These are phyloP conservation scores for Chloroclysta siterata DNA, from an alignment of 2,888 invertebrate genomes.

Conservation along the genomic window DNA sequence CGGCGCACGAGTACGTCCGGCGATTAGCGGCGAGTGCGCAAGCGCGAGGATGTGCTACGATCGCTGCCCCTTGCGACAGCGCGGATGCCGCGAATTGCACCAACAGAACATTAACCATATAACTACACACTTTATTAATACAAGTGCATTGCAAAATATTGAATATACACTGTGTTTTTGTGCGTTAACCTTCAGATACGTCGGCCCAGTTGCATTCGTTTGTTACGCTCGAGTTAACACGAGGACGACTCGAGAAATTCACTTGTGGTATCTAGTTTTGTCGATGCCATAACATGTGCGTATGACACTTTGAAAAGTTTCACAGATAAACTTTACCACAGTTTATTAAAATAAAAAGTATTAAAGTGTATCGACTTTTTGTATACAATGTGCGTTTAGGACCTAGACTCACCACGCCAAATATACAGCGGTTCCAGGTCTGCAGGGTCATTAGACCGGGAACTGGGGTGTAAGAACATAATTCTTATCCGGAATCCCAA, in stretches of 20 bases:
- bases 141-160: conserved; percentile 80
- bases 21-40: conserved; percentile 76
- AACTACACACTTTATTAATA: conserved; percentile 76
- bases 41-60: conserved; percentile 74
- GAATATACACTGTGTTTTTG: conserved; percentile 74
- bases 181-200: conserved; percentile 77
- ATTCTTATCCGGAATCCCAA: conserved; percentile 77
- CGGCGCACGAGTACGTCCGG: conserved; percentile 69
- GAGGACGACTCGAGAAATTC: conserved; percentile 69
- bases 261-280: conserved; percentile 32
- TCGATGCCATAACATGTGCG: not conserved
- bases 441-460: conserved; percentile 73
- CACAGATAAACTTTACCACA: not conserved
- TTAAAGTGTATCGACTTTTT: not conserved
- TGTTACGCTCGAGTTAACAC: conserved; percentile 75
- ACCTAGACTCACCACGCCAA: conserved; percentile 77
- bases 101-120: conserved; percentile 65
- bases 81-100: conserved; percentile 81
- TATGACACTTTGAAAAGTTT: not conserved
- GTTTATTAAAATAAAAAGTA: no score
- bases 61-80: conserved; percentile 76
- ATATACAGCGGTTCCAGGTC: conserved; percentile 77
- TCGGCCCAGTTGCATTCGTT: conserved; percentile 79
- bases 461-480: conserved; percentile 81
- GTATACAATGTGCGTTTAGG: not conserved